Base-by-base conservation (phyloP, 1,140 invertebrate genomes). In the Lanistes nyassanus region DNA sequence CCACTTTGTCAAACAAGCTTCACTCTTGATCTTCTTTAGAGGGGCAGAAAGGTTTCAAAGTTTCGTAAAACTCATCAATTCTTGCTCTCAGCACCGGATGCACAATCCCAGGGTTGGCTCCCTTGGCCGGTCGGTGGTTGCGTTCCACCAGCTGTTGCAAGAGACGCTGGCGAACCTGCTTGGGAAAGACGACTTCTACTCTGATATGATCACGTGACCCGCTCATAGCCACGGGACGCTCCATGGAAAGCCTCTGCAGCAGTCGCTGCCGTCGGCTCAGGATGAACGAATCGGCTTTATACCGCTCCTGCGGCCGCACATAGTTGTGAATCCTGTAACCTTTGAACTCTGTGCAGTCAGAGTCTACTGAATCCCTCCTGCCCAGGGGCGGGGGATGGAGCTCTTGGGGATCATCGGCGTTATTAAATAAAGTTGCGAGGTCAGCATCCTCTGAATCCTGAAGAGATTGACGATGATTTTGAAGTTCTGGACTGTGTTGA, bases 1-100 rank as follows among this genome's bases (percentile, higher is more conserved):
- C 42, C 42, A 13, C 19, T 1, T 47, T 47, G 9, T 47, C 2
- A 47, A 47, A 1, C 4, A 47, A 47, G 4, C 4, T 2, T 47
- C 42, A 47, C 19, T 47, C 42, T 16, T 13, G 42, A 13, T 1
- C 5, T 47, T 16, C 19, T 47, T 47, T 47, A 9, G 42, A 47
- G 23, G 55, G 70, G 13, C 70, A 72, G 36, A 37, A 60, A 3
- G 70, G 70, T 29, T 72, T 55, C 53, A 72, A 34, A n/a, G 70
- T 60, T 29, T 62, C 42, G 36, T 39, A 72, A 37, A 72, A 72
- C 3, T 60, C 53, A 37, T 72, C 56, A 13, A 72, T 72, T 26
- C 60, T 72, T 23, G 70, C 70, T 37, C 56, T 72, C 37, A 72
- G 55, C 37, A 60, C 55, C 36, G 56, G 70, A 36, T 55, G 70